Conservation (phyloP, 35 echinoderm and acorn worm genomes). For the Diadema setosum region DNA sequence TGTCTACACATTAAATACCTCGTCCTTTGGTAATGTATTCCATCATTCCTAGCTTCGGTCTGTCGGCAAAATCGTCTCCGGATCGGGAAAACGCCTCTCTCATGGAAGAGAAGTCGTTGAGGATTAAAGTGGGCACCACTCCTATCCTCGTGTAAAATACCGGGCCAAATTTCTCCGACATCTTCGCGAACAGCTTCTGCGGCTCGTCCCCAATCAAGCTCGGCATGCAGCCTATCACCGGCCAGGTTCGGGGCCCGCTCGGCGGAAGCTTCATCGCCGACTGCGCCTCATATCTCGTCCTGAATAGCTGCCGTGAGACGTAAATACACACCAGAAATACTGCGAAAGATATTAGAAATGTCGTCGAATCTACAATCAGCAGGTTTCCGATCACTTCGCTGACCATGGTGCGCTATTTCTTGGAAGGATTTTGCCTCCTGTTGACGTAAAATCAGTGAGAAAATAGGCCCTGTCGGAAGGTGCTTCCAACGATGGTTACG, state of each 20-base stretch:
- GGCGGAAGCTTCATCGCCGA: no score
- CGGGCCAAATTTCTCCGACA: slow-evolving; percentile 12
- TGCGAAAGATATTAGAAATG: no score
- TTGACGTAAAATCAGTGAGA: no score
- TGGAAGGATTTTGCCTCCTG: no score
- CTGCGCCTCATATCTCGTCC: no score
- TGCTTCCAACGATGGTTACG: no score
- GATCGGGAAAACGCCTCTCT: neutral
- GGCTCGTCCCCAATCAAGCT: slow-evolving; percentile 9
- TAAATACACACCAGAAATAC: no score
- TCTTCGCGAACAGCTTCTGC: neutral
- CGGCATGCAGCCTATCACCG: neutral
- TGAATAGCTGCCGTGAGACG: no score
- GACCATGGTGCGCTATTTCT: no score
- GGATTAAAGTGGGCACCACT: neutral
- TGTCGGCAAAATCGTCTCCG: slow-evolving; percentile 22
- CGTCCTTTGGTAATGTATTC: neutral
- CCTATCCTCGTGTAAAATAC: slow-evolving; percentile 1
- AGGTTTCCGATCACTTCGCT: no score
- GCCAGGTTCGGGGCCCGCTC: neutral
- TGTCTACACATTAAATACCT: neutral
- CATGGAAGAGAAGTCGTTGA: slow-evolving; percentile 5
- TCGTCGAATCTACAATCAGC: no score
- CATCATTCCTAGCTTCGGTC: slow-evolving; percentile 15
- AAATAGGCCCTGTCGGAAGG: no score